Evolutionary conservation across 2,113 vertebrate species (phyloP).

Genomic region (Podiceps cristatus): DNA sequence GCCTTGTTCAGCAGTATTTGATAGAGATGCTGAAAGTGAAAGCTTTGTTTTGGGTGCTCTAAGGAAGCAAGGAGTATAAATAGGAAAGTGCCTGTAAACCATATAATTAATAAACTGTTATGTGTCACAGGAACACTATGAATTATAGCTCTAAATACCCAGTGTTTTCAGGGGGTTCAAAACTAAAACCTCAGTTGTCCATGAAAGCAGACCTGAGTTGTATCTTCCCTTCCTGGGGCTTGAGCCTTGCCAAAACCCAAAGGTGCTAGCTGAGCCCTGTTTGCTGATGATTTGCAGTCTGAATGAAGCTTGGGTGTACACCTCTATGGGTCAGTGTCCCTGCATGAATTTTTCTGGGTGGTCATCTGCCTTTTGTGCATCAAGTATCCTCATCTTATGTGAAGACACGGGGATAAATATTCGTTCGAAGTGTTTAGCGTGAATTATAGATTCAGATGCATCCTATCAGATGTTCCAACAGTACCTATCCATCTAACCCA

Average conservation of each 20-base stretch:
- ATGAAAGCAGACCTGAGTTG: background rate
- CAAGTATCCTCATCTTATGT: background rate
- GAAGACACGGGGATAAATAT: background rate
- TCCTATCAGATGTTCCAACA: background rate
- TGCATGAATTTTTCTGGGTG: background rate
- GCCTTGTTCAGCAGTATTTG: background rate
- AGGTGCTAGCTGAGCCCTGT: background rate
- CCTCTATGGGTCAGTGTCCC: background rate
- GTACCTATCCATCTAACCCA: background rate
- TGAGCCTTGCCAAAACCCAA: background rate
- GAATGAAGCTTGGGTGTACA: background rate
- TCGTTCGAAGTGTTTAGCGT: background rate
- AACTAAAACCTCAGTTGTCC: background rate
- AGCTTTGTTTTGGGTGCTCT: background rate
- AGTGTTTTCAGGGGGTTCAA: background rate
- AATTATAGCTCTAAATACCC: background rate
- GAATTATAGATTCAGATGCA: accelerated
- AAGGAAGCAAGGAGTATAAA: background rate
- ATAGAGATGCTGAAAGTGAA: background rate
- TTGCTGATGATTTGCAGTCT: background rate
- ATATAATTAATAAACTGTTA: background rate
- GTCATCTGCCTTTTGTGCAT: background rate
- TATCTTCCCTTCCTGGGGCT: background rate
- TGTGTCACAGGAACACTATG: background rate
- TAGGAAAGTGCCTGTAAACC: background rate